A percentile compares a stretch with the other conserved stretches of the same genome.
phyloP scores from a whole-genome alignment of 2,113 vertebrate genomes.

The Dipodomys ordii region DNA sequence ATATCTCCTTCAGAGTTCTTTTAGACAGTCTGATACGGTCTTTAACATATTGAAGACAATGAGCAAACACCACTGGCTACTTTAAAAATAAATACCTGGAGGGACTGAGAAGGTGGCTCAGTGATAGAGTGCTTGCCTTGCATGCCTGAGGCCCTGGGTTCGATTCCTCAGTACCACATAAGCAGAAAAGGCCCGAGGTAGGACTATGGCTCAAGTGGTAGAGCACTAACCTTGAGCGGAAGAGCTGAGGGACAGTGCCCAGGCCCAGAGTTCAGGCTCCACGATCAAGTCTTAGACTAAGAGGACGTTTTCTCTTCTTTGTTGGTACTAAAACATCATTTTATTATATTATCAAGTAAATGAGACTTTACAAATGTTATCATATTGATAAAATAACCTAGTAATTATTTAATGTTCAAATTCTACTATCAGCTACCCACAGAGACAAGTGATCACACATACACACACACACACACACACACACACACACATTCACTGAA shows the following conservation, averaged over 20 bases:
- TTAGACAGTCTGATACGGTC: background rate
- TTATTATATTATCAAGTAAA: conserved; percentile 4
- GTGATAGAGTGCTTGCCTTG: no score
- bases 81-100: background rate
- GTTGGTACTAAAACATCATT: background rate
- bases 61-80: background rate
- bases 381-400: background rate
- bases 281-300: background rate
- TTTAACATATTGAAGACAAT: background rate
- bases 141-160: no score
- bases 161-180: no score
- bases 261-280: no score
- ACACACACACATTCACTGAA: background rate
- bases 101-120: no score
- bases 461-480: background rate
- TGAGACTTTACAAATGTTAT: background rate
- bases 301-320: background rate
- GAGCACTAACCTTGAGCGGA: no score
- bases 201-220: no score
- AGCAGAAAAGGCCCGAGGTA: no score
- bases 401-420: conserved; percentile 12
- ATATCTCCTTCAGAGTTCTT: background rate
- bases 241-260: no score
- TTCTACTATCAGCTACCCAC: background rate
- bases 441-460: background rate